A percentile compares a stretch with the other conserved stretches of the same genome.
These are phyloP conservation scores for Drosophila guanche DNA, from an alignment of 1,140 invertebrate genomes.

Conservation along the genomic window DNA sequence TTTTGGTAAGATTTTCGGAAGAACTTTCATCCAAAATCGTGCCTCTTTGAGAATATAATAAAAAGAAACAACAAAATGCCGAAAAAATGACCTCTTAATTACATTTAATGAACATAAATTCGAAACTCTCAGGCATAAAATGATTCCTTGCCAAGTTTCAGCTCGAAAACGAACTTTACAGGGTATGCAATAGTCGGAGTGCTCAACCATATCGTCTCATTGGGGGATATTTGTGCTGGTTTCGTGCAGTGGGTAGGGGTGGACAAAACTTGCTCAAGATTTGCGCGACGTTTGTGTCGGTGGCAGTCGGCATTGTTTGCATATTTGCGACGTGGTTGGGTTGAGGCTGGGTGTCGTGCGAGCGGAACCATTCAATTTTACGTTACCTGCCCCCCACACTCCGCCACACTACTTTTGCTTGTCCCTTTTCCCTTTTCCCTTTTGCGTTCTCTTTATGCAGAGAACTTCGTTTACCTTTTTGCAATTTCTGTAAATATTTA, in stretches of 20 bases:
- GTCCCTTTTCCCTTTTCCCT: not conserved
- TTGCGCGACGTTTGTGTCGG: conserved; percentile 36
- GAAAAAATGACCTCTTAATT: too few species aligned
- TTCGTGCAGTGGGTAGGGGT: conserved; percentile 2
- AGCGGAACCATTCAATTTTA: conserved; percentile 41
- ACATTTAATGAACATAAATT: too few species aligned
- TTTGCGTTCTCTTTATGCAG: not conserved
- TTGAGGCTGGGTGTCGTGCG: not conserved
- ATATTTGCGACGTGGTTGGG: conserved; percentile 13
- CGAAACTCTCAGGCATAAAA: too few species aligned
- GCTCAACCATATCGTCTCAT: too few species aligned
- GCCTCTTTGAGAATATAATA: too few species aligned
- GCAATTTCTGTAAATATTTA: conserved; percentile 78
- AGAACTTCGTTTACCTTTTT: conserved; percentile 15
- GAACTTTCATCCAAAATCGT: too few species aligned
- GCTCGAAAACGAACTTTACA: too few species aligned
- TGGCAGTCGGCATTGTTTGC: conserved; percentile 49
- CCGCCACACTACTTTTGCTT: too few species aligned
- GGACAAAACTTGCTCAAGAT: conserved; percentile 38
- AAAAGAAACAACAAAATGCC: too few species aligned
- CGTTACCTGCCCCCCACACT: not conserved
- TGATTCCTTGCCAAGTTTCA: too few species aligned
- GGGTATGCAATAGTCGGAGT: too few species aligned
- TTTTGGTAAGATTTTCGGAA: too few species aligned
- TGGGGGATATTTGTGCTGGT: conserved; percentile 10